These are phyloP conservation scores for Eurytoma californica DNA, from an alignment of 2,888 invertebrate genomes.

Conservation along the genomic window DNA sequence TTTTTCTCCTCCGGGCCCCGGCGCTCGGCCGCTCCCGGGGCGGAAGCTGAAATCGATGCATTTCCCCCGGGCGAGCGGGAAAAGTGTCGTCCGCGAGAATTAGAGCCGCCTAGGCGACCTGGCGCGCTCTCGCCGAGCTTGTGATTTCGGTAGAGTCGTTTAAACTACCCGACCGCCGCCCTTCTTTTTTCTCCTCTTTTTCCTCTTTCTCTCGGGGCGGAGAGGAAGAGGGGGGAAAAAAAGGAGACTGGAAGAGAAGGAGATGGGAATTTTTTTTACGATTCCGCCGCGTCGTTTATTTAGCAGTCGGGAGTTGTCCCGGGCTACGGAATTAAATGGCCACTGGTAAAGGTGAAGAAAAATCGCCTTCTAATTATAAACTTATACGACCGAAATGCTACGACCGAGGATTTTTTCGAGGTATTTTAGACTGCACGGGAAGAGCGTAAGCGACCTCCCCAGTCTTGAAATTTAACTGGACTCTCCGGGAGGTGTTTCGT, in stretches of 20 bases:
- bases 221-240: neutral
- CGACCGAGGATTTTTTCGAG: neutral
- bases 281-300: slow-evolving; percentile 1
- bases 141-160: neutral
- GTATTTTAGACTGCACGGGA: neutral
- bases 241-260: neutral
- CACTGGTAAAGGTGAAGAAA: neutral
- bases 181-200: no score
- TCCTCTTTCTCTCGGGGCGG: neutral
- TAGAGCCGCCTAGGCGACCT: neutral
- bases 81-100: slow-evolving; percentile 4
- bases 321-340: neutral
- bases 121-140: neutral
- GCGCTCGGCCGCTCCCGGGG: slow-evolving; percentile 18
- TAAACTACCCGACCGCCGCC: neutral
- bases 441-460: neutral
- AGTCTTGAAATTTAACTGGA: slow-evolving; percentile 25
- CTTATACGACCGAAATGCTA: neutral
- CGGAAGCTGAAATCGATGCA: slow-evolving; percentile 42
- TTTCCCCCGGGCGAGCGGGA: neutral
- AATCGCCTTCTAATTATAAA: slow-evolving; percentile 17
- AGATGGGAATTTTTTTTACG: neutral
- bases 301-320: neutral
- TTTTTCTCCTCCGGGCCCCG: neutral
- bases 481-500: slow-evolving; percentile 20